phyloP scores from a whole-genome alignment of 2,113 vertebrate species.

The Axis porcinus region DNA sequence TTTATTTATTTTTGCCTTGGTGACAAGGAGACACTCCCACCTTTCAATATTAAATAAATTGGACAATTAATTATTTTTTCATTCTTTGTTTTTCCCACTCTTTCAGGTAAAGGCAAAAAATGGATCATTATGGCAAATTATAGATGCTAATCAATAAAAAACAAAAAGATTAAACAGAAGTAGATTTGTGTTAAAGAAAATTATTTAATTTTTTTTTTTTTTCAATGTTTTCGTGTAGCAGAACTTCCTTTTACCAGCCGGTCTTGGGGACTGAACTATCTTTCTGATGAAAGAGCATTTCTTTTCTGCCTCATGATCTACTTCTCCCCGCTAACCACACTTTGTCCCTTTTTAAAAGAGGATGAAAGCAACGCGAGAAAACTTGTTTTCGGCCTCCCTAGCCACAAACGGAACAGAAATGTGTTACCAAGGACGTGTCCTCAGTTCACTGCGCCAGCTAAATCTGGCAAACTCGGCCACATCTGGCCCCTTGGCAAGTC shows the following conservation, averaged over 20 bases:
- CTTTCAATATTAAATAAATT: constrained; percentile 31
- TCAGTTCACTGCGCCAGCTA: not conserved
- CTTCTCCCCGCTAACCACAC: constrained; percentile 29
- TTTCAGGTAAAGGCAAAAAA: constrained; percentile 55
- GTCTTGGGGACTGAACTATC: not conserved
- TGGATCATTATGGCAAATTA: constrained; percentile 42
- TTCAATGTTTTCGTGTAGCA: not conserved
- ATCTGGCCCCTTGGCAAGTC: not conserved
- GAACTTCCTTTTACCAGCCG: constrained; percentile 37
- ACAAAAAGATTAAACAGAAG: constrained; percentile 17
- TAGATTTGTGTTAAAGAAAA: not conserved
- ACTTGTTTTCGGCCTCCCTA: not conserved
- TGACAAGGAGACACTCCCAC: constrained; percentile 56
- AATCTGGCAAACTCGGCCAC: not conserved
- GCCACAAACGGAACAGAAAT: not conserved
- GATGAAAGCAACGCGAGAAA: not conserved
- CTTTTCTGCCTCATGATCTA: constrained; percentile 25
- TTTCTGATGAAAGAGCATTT: constrained; percentile 42
- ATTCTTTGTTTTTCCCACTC: constrained; percentile 42
- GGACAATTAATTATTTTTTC: constrained; percentile 53
- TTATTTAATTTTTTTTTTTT: too few species aligned
- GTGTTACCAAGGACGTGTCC: not conserved
- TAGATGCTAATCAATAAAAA: constrained; percentile 28
- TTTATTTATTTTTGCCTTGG: not conserved
- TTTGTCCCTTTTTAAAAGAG: not conserved